Conservation (phyloP, 1,140 invertebrate genomes). For the Thaumetopoea pityocampa region DNA sequence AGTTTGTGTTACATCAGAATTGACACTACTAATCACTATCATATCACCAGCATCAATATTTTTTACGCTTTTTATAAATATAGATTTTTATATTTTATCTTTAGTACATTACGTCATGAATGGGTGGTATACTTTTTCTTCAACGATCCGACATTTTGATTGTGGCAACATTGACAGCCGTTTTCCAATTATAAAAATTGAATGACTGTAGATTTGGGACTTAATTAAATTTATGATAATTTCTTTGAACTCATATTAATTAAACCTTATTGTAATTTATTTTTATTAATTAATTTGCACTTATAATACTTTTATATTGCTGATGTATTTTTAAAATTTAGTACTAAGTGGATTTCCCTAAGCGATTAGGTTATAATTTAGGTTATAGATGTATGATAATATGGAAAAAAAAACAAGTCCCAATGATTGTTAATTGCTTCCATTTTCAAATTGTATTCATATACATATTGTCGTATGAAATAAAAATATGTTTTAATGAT, state of each 20-base stretch:
- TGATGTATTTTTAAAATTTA: conserved; percentile 12
- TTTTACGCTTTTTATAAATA: too few relatives aligned
- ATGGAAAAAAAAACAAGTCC: conserved; percentile 33
- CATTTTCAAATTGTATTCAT: conserved; percentile 52
- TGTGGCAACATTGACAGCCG: conserved; percentile 45
- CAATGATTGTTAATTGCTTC: conserved; percentile 63
- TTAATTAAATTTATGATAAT: too few relatives aligned
- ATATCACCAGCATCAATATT: too few relatives aligned
- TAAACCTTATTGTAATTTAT: conserved; percentile 5
- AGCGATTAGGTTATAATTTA: conserved; percentile 11
- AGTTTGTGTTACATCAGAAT: too few relatives aligned
- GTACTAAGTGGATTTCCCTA: conserved; percentile 14
- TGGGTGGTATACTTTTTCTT: too few relatives aligned
- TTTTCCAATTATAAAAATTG: conserved; percentile 33
- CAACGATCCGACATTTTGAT: too few relatives aligned
- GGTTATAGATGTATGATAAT: conserved; percentile 20
- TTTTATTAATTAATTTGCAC: conserved; percentile 22
- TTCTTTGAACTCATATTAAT: conserved; percentile 10
- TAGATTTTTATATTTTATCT: too few relatives aligned
- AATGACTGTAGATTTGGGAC: conserved; percentile 43
- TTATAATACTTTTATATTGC: conserved; percentile 19
- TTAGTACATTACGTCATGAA: too few relatives aligned
- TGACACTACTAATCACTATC: too few relatives aligned
- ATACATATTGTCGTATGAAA: conserved; percentile 55
- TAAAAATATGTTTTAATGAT: conserved; percentile 43